Evolutionary conservation across 1,140 invertebrate species (phyloP).

Genomic region (Antheraea pernyi): DNA sequence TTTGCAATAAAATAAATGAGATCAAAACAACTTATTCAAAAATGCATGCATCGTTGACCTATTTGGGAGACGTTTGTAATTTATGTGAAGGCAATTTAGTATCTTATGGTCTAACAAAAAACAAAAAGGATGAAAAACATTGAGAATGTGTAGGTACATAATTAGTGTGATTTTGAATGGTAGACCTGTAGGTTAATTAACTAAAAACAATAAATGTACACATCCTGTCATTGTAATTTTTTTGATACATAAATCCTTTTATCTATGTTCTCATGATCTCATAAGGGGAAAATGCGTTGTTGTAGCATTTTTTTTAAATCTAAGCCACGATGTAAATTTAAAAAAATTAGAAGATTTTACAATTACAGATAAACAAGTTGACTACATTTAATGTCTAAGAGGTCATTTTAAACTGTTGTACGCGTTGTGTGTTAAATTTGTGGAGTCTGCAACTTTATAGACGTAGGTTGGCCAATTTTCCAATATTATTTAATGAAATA

Average conservation of each 20-base stretch:
- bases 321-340: no score
- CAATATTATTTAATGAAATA: no score
- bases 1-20: neutral
- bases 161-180: neutral
- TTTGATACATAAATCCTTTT: neutral
- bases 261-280: neutral
- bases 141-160: neutral
- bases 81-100: neutral
- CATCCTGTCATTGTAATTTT: conserved; percentile 6
- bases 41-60: neutral
- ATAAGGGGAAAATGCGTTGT: neutral
- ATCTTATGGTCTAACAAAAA: neutral
- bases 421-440: no score
- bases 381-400: no score
- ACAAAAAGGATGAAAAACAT: neutral
- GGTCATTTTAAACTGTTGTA: no score
- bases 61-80: neutral
- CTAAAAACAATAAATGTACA: neutral
- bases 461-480: no score
- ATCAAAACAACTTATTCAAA: neutral
- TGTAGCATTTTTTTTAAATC: no score
- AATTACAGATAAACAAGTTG: no score
- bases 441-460: no score
- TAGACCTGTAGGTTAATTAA: neutral
- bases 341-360: no score